Evolutionary conservation across 2,888 invertebrate genomes (phyloP), one percentile per base, ranked within the genome.

Genomic region (Ashinkailepas kermadecensis): DNA sequence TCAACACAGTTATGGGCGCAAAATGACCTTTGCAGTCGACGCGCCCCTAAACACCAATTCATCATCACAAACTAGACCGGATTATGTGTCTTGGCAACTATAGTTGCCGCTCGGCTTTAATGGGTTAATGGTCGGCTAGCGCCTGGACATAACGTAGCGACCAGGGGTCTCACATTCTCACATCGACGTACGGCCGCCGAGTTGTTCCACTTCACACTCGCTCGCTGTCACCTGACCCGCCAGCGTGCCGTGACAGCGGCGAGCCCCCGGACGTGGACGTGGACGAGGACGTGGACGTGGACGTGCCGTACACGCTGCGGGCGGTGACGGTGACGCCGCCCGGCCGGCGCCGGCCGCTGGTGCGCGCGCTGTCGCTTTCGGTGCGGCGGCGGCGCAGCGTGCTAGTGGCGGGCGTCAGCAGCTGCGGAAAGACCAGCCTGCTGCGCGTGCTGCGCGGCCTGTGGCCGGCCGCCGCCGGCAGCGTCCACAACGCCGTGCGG

Each of bases 381-480:
- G 86, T 91, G 79, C 85, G 86, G 39, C 85, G 86, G 64, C 88
- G 89, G 3, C 86, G 87, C 62, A 89, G 89, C 83, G 84, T 91
- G 2, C 85, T 91, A n/a, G 87, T 91, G 58, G 89, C 89, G 39
- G 91, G 91, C 11, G 87, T 88, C 83, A 90, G 90, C 85, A 89
- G 90, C 3, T 87, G 88, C 85, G 91, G 91, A 15, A 91, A 91
- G 86, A 90, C 89, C 23, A 90, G 90, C 64, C 85, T 91, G n/a
- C 86, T 91, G 25, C 86, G 91, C 58, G 87, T 90, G 58, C 85
- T 91, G 65, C 88, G 88, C 83, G 89, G 90, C 10, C 86, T 91
- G n/a, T 91, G 91, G 91, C 87, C 87, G 13, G 86, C 86, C 79
- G 84, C 83, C 12, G 81, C 83, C 70, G 87, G 87, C 3, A 80